Evolutionary conservation across 2,888 invertebrate species (phyloP), one percentile per base, ranked within the genome.

Genomic region (Pocota personata): DNA sequence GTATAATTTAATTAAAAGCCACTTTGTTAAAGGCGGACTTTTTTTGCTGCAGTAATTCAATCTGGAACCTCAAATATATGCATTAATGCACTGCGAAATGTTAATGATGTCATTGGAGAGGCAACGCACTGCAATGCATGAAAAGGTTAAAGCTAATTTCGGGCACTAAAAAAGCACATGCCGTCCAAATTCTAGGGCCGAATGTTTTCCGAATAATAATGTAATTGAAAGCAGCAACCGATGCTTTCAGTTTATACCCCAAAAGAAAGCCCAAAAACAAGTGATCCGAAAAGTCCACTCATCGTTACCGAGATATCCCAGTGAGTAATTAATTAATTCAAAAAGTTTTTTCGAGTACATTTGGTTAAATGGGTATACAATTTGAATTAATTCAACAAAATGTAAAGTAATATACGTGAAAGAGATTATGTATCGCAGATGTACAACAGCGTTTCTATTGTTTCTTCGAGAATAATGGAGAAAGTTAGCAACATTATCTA

Each of bases 1-100:
- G 32, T 62, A 75, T 62, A 69, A 79, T 79, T 62, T 67, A 37
- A 73, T 79, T 67, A 79, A 78, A 73, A 69, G 60, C 58, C 46
- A 58, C 72, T 67, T 77, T 64, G 67, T 67, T 50, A 19, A 66
- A 64, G 14, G 14, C 8, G 19, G 16, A 0, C 14, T 14, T 24
- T 40, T 48, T 43, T 35, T 46, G 27, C 24, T n/a, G 48, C 37
- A 73, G 43, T 84, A 73, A 78, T 69, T 67, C 60, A 48, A 83
- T 79, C 62, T 35, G 32, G 32, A 62, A 60, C 35, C 46, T 46
- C 21, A 73, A 78, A 72, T 57, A 71, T 40, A 62, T 16, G 78
- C 40, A 52, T 83, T 73, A 73, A 79, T 73, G 83, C 79, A 79
- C 37, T 67, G 73, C 55, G 10, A 46, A 57, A 62, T 21, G 57